Evolutionary conservation across 2,797 vertebrate species (phyloP).

Genomic region (Gambusia yucatana): DNA sequence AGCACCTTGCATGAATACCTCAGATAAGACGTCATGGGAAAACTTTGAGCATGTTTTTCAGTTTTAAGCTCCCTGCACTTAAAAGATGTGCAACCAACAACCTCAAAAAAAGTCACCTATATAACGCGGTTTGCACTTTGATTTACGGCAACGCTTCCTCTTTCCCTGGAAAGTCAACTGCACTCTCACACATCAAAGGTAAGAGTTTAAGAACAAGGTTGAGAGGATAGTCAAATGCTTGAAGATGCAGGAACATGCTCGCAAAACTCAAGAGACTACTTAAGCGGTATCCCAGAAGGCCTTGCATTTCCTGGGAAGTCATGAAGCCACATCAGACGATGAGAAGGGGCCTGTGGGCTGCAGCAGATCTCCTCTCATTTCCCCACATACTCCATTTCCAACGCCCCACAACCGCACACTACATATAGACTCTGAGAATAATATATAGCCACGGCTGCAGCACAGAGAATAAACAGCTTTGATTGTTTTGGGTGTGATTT

Average conservation of each 20-base stretch:
- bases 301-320: slow-evolving; percentile 70
- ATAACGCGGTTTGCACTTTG: slow-evolving; percentile 26
- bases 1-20: slow-evolving; percentile 65
- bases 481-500: slow-evolving; percentile 53
- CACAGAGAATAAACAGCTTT: slow-evolving; percentile 55
- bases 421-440: slow-evolving; percentile 61
- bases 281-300: slow-evolving; percentile 72
- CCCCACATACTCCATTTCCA: slow-evolving; percentile 65
- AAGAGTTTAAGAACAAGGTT: slow-evolving; percentile 21
- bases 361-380: slow-evolving; percentile 76
- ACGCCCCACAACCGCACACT: slow-evolving; percentile 64
- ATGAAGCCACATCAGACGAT: slow-evolving; percentile 77
- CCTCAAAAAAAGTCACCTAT: slow-evolving; percentile 50
- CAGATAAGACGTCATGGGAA: slow-evolving; percentile 67
- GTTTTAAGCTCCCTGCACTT: slow-evolving; percentile 27
- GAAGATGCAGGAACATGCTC: slow-evolving; percentile 36
- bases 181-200: slow-evolving; percentile 56
- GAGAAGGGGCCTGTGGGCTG: slow-evolving; percentile 71
- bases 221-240: slow-evolving; percentile 26
- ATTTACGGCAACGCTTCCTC: slow-evolving; percentile 38
- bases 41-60: slow-evolving; percentile 41
- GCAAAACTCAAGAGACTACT: slow-evolving; percentile 53
- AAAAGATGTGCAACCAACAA: slow-evolving; percentile 25
- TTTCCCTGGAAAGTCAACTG: slow-evolving; percentile 38
- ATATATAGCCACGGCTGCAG: slow-evolving; percentile 51